Evolutionary conservation across 2,888 invertebrate species (phyloP).

Genomic region (Sabatieria punctata): DNA sequence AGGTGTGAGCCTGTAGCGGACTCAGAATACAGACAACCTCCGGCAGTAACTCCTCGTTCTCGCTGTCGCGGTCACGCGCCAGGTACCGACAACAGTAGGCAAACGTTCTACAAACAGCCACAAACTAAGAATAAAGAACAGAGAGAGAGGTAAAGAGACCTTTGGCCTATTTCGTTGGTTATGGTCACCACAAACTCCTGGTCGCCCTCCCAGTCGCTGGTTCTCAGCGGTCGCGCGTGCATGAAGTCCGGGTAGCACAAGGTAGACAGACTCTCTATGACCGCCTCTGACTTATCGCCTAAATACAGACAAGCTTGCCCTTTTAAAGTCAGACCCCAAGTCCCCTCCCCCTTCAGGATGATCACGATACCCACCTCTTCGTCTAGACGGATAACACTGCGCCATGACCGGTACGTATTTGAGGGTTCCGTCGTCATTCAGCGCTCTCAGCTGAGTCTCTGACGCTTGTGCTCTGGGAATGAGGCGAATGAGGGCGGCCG

Average conservation of each 20-base stretch:
- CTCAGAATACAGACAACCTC: constrained; percentile 3
- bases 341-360: no score
- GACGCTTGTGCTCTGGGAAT: neutral
- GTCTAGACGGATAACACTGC: constrained; percentile 8
- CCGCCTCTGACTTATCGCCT: no score
- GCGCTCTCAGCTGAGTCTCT: neutral
- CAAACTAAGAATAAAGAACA: no score
- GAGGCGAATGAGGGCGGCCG: constrained; percentile 2
- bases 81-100: constrained; percentile 9
- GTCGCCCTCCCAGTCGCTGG: neutral
- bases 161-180: constrained; percentile 4
- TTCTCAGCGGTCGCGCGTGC: neutral
- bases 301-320: no score
- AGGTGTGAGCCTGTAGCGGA: constrained; percentile 3
- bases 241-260: constrained; percentile 8
- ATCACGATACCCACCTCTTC: no score
- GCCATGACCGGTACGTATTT: constrained; percentile 1
- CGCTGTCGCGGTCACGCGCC: neutral
- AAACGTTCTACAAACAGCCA: constrained; percentile 9
- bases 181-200: constrained; percentile 7
- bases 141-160: no score
- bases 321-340: no score
- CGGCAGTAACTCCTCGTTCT: neutral
- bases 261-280: constrained; percentile 1
- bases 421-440: neutral